A percentile compares a stretch with the other conserved stretches of the same genome.
These are phyloP conservation scores for Drosophila mayri DNA, from an alignment of 1,140 invertebrate species.

Conservation along the genomic window DNA sequence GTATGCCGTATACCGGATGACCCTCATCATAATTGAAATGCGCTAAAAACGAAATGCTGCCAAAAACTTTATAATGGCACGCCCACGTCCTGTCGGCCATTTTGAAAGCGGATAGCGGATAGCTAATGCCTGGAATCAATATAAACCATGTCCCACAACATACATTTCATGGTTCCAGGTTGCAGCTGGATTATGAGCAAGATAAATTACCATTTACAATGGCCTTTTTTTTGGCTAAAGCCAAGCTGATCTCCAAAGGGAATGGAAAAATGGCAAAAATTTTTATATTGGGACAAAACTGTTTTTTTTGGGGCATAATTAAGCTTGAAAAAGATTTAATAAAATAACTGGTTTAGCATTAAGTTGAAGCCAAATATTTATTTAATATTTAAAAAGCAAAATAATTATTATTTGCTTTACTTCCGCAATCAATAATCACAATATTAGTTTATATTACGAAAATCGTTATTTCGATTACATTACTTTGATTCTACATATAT, in stretches of 20 bases:
- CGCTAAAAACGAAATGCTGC: slow-evolving; percentile 67
- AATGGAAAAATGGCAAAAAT: background rate
- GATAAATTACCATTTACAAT: slow-evolving; percentile 38
- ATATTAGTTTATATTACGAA: background rate
- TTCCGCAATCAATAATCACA: background rate
- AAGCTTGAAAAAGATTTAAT: background rate
- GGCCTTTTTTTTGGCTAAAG: background rate
- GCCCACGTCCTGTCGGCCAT: slow-evolving; percentile 24
- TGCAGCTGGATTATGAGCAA: slow-evolving; percentile 33
- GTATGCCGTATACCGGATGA: slow-evolving; percentile 43
- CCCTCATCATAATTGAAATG: slow-evolving; percentile 79
- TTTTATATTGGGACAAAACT: no score
- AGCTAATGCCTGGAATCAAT: slow-evolving; percentile 49
- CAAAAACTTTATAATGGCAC: slow-evolving; percentile 62
- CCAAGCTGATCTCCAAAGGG: background rate
- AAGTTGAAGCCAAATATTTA: background rate
- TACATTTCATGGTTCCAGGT: slow-evolving; percentile 23
- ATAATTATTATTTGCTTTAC: background rate
- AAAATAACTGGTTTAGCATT: background rate
- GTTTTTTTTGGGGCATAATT: background rate
- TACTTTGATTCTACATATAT: background rate
- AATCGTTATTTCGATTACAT: background rate
- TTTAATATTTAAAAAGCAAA: background rate
- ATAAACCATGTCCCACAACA: slow-evolving; percentile 35
- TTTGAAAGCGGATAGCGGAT: slow-evolving; percentile 41